Conservation (phyloP, 1,140 invertebrate species). For the Calycopis cecrops region DNA sequence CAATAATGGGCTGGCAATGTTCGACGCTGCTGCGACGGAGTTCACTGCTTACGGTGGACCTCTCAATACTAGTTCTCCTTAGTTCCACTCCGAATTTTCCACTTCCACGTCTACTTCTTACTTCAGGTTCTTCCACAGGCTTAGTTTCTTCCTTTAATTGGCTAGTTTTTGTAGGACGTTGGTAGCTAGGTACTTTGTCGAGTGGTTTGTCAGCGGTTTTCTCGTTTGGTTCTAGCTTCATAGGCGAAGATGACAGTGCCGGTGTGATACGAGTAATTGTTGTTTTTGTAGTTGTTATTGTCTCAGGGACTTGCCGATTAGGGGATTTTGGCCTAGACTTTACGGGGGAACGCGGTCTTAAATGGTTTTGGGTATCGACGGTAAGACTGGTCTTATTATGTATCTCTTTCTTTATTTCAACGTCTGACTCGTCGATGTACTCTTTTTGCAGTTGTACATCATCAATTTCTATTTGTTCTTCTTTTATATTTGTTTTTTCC, state of each 20-base stretch:
- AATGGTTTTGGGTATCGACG: constrained; percentile 30
- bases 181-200: constrained; percentile 52
- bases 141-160: constrained; percentile 54
- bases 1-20: constrained; percentile 76
- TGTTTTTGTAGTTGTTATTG: constrained; percentile 36
- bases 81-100: constrained; percentile 81
- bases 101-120: constrained; percentile 66
- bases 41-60: constrained; percentile 52
- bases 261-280: constrained; percentile 7
- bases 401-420: neutral
- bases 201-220: constrained; percentile 39
- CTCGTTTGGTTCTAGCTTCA: constrained; percentile 15
- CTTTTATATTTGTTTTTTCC: constrained; percentile 33
- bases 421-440: constrained; percentile 33
- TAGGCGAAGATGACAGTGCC: neutral
- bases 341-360: constrained; percentile 38
- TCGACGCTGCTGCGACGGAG: constrained; percentile 64
- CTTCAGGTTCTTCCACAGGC: constrained; percentile 43
- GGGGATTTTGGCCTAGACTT: constrained; percentile 39
- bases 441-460: neutral
- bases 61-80: constrained; percentile 72
- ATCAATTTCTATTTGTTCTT: neutral
- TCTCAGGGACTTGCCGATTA: constrained; percentile 30
- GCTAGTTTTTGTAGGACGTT: constrained; percentile 56
- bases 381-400: neutral